Evolutionary conservation across 2,888 invertebrate genomes (phyloP), one percentile per base, ranked within the genome.

Genomic region (Nesidiocoris tenuis): DNA sequence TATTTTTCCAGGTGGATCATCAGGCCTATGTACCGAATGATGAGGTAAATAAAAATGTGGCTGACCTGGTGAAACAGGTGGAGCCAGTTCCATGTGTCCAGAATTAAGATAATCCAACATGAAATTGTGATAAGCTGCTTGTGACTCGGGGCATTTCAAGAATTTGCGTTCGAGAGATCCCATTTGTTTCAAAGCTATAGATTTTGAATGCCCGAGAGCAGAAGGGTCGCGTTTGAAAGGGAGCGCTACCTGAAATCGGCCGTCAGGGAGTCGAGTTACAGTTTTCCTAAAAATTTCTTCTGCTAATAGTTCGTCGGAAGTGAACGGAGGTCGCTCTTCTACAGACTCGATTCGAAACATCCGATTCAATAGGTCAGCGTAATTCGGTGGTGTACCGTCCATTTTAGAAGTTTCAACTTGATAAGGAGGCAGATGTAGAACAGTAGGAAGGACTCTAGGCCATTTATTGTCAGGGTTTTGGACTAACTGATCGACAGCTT

Each of bases 1-100:
- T 1, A 68, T 68, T 68, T 68, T 68, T 3, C 21, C 9, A 22
- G 68, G 57, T 5, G 56, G 56, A 1, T 68, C 57, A 68, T 17
- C 55, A 1, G 54, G 17, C 2, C 21, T 17, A 16, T 39, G 54
- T 16, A 68, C 56, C 5, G 68, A 18, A 21, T 68, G 68, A 21
- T 65, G 65, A 2, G 65, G 65, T 39, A 39, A 39, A 39, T 39
- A 39, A 39, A 39, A 39, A 12, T 12, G 12, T 39, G 3, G 39
- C 3, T 3, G 3, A 12, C 5, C 3, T 7, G 39, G 12, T 7
- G 3, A 7, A 7, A 12, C 3, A 12, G 39, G 12, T 39, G 39
- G 39, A 39, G 12, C 39, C 5, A 39, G 39, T 12, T 39, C 39
- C 39, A 39, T 39, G 39, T 39, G 39, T 12, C 39, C 39, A 7